These are phyloP conservation scores for Sterna hirundo DNA, from an alignment of 2,113 vertebrate species.

Conservation along the genomic window DNA sequence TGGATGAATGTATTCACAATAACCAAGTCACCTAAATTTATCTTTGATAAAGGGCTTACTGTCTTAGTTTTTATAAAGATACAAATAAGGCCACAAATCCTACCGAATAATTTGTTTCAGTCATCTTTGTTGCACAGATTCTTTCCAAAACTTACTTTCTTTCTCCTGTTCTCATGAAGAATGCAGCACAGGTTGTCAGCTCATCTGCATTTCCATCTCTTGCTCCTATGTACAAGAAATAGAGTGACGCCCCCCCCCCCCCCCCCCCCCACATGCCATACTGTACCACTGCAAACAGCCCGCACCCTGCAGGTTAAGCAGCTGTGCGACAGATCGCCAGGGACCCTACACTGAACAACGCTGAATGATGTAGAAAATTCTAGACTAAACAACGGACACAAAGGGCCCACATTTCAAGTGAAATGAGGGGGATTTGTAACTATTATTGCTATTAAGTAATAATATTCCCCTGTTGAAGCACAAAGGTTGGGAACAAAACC, in stretches of 20 bases:
- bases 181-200: background rate
- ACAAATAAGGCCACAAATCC: background rate
- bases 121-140: background rate
- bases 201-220: background rate
- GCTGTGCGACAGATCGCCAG: background rate
- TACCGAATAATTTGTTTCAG: background rate
- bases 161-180: background rate
- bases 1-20: background rate
- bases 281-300: background rate
- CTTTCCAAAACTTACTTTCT: background rate
- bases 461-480: background rate
- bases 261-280: rapidly evolving
- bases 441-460: background rate
- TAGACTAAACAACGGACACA: background rate
- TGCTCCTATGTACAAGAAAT: background rate
- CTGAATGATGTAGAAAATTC: background rate
- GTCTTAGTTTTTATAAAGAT: background rate
- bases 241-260: background rate
- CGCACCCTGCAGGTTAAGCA: background rate
- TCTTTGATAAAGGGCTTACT: background rate
- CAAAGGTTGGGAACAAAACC: background rate
- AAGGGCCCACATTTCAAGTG: background rate
- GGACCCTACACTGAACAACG: background rate
- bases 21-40: background rate
- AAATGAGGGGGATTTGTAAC: background rate